Evolutionary conservation across 2,888 invertebrate species (phyloP), one percentile per base, ranked within the genome.

Genomic region (Beris morrisii): DNA sequence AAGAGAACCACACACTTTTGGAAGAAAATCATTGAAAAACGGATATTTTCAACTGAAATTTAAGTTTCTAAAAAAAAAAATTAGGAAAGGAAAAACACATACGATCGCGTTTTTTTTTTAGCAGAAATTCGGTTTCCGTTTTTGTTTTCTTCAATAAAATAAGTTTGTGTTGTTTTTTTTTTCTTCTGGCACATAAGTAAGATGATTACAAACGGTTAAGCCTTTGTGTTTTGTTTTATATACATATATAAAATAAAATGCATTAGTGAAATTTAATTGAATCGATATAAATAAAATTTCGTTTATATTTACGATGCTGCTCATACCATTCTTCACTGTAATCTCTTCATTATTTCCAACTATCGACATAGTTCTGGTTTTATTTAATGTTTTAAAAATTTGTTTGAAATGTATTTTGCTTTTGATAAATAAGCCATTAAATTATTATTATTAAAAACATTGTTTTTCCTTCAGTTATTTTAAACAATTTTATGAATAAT

Each of bases 201-300:
- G 79, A 80, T 79, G 79, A 79, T 79, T 80, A 79, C 75, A 76
- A 76, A 78, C 79, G 77, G 77, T 76, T 75, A 80, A 79, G 79
- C 79, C 79, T 79, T 79, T 79, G 79, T 79, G 79, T 79, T 78
- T 70, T 72, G 65, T 30, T 53, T 54, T 5, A 44, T 54, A 31
- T 38, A 64, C 44, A 4, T 11, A 53, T 38, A 52, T 38, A 43
- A 53, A 53, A 43, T n/a, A 63, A 52, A 15, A 31, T 54, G 11
- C 5, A 44, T 44, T 13, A n/a, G 54, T 75, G 71, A 73, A 71
- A 59, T 57, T 71, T 67, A 70, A 72, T 72, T 30, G 11, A 59
- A 66, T 28, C 45, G 38, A 38, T 38, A 38, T 7, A 55, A 64
- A 46, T 31, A 56, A 64, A 66, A 61, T 57, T 64, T 38, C 22